Percentiles rank a stretch among this genome's conserved stretches.
Conservation (phyloP, 2,888 invertebrate genomes). For the Aleiodes testaceus region DNA sequence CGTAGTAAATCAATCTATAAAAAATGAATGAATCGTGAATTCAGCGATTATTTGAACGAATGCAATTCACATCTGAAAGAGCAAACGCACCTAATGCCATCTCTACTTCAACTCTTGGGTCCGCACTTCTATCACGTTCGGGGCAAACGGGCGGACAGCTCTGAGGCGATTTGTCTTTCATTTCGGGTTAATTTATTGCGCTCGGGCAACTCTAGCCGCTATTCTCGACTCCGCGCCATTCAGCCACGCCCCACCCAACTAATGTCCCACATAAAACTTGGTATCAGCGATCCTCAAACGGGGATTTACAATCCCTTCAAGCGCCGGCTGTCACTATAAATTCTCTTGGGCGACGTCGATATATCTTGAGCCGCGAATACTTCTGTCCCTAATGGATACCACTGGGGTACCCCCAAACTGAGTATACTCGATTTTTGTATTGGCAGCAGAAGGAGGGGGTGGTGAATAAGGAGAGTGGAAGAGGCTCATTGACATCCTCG, state of each 20-base stretch:
- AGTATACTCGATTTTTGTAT: conserved; percentile 25
- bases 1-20: too few relatives aligned
- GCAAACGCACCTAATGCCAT: too few relatives aligned
- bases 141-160: conserved; percentile 72
- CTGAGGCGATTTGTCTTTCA: conserved; percentile 73
- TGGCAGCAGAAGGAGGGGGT: neutral
- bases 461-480: conserved; percentile 12
- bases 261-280: conserved; percentile 74
- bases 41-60: neutral
- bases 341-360: conserved; percentile 70
- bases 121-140: conserved; percentile 71
- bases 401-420: conserved; percentile 33
- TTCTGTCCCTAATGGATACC: conserved; percentile 72
- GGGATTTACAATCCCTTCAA: conserved; percentile 74
- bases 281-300: conserved; percentile 74
- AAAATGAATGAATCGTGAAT: neutral
- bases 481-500: conserved; percentile 23
- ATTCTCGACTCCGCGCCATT: conserved; percentile 65
- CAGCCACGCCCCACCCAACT: conserved; percentile 73
- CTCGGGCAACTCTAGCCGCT: conserved; percentile 63
- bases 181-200: conserved; percentile 73
- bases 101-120: conserved; percentile 49
- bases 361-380: conserved; percentile 71
- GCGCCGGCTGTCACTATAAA: conserved; percentile 71
- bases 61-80: too few relatives aligned